These are phyloP conservation scores for Popillia japonica DNA, from an alignment of 1,140 invertebrate genomes.

Conservation along the genomic window DNA sequence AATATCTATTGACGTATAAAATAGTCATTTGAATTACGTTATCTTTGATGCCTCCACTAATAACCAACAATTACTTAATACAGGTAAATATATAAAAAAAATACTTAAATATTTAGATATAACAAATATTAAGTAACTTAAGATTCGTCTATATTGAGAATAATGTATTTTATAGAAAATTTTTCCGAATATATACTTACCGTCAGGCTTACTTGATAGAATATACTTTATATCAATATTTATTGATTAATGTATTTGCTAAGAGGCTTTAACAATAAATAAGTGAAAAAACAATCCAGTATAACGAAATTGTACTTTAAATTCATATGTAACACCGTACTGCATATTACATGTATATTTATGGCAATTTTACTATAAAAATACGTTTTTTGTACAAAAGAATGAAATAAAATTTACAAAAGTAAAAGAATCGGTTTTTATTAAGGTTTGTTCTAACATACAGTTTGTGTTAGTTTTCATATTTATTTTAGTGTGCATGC, in stretches of 20 bases:
- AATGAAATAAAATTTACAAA: not conserved
- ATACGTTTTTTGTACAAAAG: not conserved
- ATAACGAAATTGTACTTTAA: slow-evolving; percentile 8
- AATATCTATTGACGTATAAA: too few species aligned
- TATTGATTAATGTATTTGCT: not conserved
- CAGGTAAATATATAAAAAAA: too few species aligned
- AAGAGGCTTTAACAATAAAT: not conserved
- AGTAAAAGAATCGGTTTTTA: not conserved
- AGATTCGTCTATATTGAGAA: too few species aligned
- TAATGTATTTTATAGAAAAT: not conserved
- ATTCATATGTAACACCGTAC: not conserved
- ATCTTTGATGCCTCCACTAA: too few species aligned
- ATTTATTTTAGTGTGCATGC: too few species aligned
- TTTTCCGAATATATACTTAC: not conserved
- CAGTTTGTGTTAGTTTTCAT: too few species aligned
- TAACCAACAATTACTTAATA: too few species aligned
- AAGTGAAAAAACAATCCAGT: not conserved
- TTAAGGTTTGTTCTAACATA: too few species aligned
- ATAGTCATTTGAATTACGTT: too few species aligned
- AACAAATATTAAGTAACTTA: too few species aligned
- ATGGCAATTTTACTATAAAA: not conserved
- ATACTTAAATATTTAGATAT: too few species aligned
- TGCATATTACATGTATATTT: not conserved
- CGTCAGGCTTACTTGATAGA: not conserved
- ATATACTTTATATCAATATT: not conserved